Percentiles rank a stretch among this genome's conserved stretches.
Conservation (phyloP, 2,113 vertebrate species). For the Ptyas mucosa region DNA sequence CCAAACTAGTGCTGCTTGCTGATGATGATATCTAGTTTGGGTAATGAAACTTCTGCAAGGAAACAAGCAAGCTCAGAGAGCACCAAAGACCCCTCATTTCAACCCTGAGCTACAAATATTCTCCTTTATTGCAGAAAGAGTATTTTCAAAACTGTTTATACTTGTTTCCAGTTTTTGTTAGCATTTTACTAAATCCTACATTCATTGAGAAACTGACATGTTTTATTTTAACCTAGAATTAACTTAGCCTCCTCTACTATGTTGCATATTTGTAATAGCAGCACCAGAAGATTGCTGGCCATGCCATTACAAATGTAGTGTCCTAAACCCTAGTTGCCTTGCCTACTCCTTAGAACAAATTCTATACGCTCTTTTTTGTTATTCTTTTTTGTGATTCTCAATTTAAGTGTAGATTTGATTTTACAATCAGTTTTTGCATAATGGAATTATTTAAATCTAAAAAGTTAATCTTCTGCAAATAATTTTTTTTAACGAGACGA, state of each 20-base stretch:
- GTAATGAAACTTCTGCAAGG: no score
- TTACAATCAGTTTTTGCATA: not conserved
- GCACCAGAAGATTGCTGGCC: not conserved
- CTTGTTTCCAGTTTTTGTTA: not conserved
- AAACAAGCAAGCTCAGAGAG: no score
- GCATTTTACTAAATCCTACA: not conserved
- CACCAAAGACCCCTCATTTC: no score
- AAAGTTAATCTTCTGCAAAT: conserved; percentile 7
- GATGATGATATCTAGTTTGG: no score
- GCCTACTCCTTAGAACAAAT: not conserved
- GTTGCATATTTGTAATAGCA: not conserved
- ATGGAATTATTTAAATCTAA: conserved; percentile 12
- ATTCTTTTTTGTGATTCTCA: not conserved
- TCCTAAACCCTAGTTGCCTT: not conserved
- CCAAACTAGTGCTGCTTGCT: no score
- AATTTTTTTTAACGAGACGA: conserved; percentile 28
- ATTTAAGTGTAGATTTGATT: not conserved
- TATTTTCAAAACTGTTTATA: not conserved
- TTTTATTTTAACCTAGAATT: not conserved
- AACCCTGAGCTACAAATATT: no score
- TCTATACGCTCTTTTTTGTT: not conserved
- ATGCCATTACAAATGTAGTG: not conserved
- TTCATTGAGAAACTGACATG: not conserved
- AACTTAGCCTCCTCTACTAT: not conserved
- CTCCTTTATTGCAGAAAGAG: no score